A percentile compares a stretch with the other conserved stretches of the same genome.
Conservation (phyloP, 2,888 invertebrate species). For the Rhamphomyia laevipes region DNA sequence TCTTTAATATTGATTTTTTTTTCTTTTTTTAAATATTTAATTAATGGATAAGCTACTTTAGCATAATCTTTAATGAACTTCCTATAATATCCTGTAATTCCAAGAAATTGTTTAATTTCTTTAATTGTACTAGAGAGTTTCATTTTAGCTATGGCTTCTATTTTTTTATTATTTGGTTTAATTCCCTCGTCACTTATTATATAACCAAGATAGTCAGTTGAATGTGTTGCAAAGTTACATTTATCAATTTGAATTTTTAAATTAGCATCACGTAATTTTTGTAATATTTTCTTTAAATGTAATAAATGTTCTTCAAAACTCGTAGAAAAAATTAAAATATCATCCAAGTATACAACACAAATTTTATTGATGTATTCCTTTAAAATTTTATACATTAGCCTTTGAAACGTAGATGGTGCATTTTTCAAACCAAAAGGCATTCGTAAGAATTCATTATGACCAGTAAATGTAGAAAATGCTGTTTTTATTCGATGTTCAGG, state of each 20-base stretch:
- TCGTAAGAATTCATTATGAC: background rate
- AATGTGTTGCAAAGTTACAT: background rate
- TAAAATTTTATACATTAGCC: conserved; percentile 2
- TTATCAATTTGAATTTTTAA: conserved; percentile 4
- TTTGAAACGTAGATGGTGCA: conserved; percentile 4
- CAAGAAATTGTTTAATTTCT: too few species aligned
- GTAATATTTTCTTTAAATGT: background rate
- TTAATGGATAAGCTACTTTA: too few species aligned
- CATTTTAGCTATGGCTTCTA: too few species aligned
- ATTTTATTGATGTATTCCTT: background rate
- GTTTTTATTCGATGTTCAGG: conserved; percentile 1
- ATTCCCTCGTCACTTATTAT: too few species aligned
- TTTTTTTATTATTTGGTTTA: too few species aligned
- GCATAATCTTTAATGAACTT: too few species aligned
- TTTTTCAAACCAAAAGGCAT: conserved; percentile 6
- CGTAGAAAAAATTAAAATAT: conserved; percentile 19
- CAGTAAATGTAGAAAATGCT: conserved; percentile 2
- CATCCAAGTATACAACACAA: conserved; percentile 18
- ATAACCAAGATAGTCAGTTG: conserved; percentile 2
- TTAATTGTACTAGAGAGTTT: too few species aligned
- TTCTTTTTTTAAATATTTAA: too few species aligned
- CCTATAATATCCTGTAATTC: too few species aligned
- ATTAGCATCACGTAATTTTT: background rate
- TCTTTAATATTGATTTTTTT: too few species aligned
- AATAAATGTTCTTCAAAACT: conserved; percentile 20